Evolutionary conservation across 2,888 invertebrate genomes (phyloP).

Genomic region (Megalurothrips usitatus): DNA sequence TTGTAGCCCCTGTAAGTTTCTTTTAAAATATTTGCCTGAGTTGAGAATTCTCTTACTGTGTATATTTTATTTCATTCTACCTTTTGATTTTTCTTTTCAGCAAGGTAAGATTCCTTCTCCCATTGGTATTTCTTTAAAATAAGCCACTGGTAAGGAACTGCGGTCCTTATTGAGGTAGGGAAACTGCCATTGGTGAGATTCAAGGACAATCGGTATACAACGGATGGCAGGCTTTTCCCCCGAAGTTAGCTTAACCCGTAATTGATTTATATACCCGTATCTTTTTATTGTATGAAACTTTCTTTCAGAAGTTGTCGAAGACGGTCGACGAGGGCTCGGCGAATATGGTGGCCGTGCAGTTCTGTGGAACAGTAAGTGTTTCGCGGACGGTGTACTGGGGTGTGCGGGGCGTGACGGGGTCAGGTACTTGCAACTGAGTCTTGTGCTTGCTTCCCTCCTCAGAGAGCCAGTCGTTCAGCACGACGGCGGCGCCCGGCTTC

Average conservation of each 20-base stretch:
- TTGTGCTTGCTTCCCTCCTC: too few relatives aligned
- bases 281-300: conserved; percentile 43
- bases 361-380: conserved; percentile 77
- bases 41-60: background rate
- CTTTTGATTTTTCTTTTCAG: background rate
- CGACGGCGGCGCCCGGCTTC: conserved; percentile 9
- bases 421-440: too few relatives aligned
- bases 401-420: too few relatives aligned
- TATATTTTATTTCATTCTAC: background rate
- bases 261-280: too few relatives aligned
- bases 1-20: background rate
- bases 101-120: conserved; percentile 32
- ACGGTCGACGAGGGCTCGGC: conserved; percentile 72
- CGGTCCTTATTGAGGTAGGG: too few relatives aligned
- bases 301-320: conserved; percentile 58
- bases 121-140: too few relatives aligned
- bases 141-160: too few relatives aligned
- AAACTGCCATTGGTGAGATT: too few relatives aligned
- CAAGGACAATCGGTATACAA: too few relatives aligned
- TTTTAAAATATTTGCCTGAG: conserved; percentile 32
- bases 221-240: too few relatives aligned
- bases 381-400: too few relatives aligned
- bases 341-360: conserved; percentile 63
- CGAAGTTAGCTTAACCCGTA: too few relatives aligned
- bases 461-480: background rate